Percentiles rank a stretch among this genome's conserved stretches.
Conservation (phyloP, 2,888 invertebrate genomes). For the Psylliodes chrysocephalus region DNA sequence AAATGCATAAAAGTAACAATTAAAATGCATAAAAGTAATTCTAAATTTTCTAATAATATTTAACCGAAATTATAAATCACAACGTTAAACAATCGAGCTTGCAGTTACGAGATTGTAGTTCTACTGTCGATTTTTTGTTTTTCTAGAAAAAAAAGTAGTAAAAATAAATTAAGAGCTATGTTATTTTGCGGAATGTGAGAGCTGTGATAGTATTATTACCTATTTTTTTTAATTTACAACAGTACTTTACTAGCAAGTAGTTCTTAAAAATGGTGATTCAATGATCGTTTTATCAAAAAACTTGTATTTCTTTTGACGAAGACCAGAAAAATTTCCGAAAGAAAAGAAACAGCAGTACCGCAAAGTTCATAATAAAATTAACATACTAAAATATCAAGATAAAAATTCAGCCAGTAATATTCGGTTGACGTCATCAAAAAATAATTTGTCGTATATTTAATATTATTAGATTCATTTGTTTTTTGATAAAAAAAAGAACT, state of each 20-base stretch:
- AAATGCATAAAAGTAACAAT: no score
- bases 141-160: conserved; percentile 14
- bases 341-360: background rate
- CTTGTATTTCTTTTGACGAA: conserved; percentile 31
- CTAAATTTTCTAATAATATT: no score
- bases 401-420: no score
- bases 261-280: conserved; percentile 39
- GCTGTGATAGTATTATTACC: conserved; percentile 63
- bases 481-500: no score
- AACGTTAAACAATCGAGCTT: no score
- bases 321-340: background rate
- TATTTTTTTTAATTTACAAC: conserved; percentile 50
- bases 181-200: conserved; percentile 61
- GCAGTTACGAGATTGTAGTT: conserved; percentile 6
- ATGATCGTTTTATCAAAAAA: conserved; percentile 41
- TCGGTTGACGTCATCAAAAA: no score
- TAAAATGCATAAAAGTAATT: no score
- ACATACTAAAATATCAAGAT: no score
- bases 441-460: no score
- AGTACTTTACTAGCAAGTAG: conserved; percentile 49
- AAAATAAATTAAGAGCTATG: conserved; percentile 41
- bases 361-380: no score
- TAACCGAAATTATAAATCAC: no score
- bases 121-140: background rate
- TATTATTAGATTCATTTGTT: no score